Percentiles rank a stretch among this genome's conserved stretches.
Evolutionary conservation across 2,888 invertebrate species (phyloP).

Genomic region (Pherbina coryleti): DNA sequence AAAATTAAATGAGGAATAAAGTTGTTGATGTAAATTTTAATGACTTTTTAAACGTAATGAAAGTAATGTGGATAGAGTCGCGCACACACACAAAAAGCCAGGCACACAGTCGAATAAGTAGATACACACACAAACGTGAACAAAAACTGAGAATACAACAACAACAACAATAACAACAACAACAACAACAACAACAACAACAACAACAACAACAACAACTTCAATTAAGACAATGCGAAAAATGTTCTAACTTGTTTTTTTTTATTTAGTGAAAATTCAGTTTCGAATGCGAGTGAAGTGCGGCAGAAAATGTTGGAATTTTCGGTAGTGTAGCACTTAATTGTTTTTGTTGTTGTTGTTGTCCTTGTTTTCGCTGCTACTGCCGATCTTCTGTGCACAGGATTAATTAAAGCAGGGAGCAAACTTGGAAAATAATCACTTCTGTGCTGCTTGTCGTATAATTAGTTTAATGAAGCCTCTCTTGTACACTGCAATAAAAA

Average conservation of each 20-base stretch:
- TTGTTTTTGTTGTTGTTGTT: not conserved
- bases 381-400: not conserved
- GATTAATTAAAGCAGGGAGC: not conserved
- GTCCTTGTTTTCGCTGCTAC: not conserved
- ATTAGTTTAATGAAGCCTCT: slow-evolving; percentile 36
- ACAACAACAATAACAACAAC: too few relatives aligned
- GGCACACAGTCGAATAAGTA: not conserved
- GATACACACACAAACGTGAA: not conserved
- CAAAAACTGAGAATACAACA: not conserved
- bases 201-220: not conserved
- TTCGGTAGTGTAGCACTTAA: not conserved
- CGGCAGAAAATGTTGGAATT: too few relatives aligned
- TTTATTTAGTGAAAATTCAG: not conserved
- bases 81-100: slow-evolving; percentile 2
- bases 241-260: too few relatives aligned
- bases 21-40: slow-evolving; percentile 54
- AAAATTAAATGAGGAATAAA: slow-evolving; percentile 50
- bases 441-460: not conserved
- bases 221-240: not conserved
- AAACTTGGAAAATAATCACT: not conserved
- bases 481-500: not conserved
- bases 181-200: too few relatives aligned
- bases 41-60: slow-evolving; percentile 61
- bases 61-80: slow-evolving; percentile 51
- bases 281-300: not conserved